Percentiles rank a stretch among this genome's conserved stretches.
phyloP scores from a whole-genome alignment of 2,888 invertebrate genomes.

The Apodemia hepburni region DNA sequence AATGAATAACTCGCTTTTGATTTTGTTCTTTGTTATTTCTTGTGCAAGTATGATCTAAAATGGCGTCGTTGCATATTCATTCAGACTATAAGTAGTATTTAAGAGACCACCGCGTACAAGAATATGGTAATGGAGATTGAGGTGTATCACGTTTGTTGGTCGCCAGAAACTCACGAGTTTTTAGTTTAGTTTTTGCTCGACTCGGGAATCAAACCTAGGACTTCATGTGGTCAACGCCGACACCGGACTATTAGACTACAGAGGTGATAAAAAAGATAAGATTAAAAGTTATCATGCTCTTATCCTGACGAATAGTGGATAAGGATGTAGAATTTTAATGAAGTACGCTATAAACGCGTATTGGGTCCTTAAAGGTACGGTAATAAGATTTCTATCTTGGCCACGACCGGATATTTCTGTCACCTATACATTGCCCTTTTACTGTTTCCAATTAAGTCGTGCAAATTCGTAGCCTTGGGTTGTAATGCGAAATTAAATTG shows the following conservation, averaged over 20 bases:
- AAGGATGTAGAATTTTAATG: slow-evolving; percentile 11
- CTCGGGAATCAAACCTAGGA: too few species aligned
- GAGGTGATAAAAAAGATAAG: background rate
- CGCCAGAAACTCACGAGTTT: background rate
- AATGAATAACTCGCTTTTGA: too few species aligned
- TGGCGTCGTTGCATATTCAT: background rate
- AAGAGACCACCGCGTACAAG: background rate
- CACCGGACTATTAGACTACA: too few species aligned
- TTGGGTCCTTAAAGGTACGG: slow-evolving; percentile 6
- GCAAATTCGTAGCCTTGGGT: slow-evolving; percentile 10
- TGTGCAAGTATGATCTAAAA: too few species aligned
- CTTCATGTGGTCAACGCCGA: too few species aligned
- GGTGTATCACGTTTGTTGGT: slow-evolving; percentile 4
- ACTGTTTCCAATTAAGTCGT: slow-evolving; percentile 9
- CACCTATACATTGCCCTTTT: slow-evolving; percentile 15
- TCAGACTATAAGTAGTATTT: slow-evolving; percentile 1
- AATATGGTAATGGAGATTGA: background rate
- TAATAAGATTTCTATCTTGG: slow-evolving; percentile 11
- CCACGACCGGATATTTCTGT: slow-evolving; percentile 14
- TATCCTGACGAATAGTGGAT: slow-evolving; percentile 1
- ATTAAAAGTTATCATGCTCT: background rate
- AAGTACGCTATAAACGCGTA: slow-evolving; percentile 3
- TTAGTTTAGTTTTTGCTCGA: too few species aligned
- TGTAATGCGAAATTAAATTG: slow-evolving; percentile 14
- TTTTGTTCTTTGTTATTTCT: too few species aligned